These are phyloP conservation scores for Platichthys stellatus DNA, from an alignment of 2,113 vertebrate species.

Conservation along the genomic window DNA sequence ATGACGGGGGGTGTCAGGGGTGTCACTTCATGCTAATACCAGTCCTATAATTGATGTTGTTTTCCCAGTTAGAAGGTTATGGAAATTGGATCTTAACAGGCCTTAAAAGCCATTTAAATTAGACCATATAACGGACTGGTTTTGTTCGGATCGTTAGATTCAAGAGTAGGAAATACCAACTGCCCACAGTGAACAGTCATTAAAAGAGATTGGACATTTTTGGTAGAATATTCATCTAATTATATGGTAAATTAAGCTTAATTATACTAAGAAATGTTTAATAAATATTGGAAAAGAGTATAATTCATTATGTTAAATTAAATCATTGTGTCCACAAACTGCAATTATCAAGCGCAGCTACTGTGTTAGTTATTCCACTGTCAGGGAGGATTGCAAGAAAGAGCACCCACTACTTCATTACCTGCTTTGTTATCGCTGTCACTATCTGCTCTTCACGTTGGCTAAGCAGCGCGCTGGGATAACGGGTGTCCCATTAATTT, in stretches of 20 bases:
- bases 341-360: background rate
- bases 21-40: slow-evolving; percentile 68
- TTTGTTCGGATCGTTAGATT: slow-evolving; percentile 41
- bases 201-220: slow-evolving; percentile 29
- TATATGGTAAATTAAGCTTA: slow-evolving; percentile 19
- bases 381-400: background rate
- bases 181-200: slow-evolving; percentile 33
- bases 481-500: slow-evolving; percentile 51
- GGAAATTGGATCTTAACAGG: slow-evolving; percentile 56
- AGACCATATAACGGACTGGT: slow-evolving; percentile 31
- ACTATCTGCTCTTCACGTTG: slow-evolving; percentile 68
- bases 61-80: slow-evolving; percentile 60
- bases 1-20: slow-evolving; percentile 51
- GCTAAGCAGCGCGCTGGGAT: slow-evolving; percentile 46
- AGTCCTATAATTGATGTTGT: slow-evolving; percentile 65
- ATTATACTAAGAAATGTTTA: slow-evolving; percentile 22
- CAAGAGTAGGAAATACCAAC: slow-evolving; percentile 18
- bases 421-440: slow-evolving; percentile 65
- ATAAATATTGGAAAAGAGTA: background rate
- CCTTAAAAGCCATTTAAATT: slow-evolving; percentile 59
- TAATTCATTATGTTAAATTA: background rate
- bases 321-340: slow-evolving; percentile 4
- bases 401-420: slow-evolving; percentile 47
- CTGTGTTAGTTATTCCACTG: background rate
- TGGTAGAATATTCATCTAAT: slow-evolving; percentile 38